Evolutionary conservation across 1,140 invertebrate genomes (phyloP).

Genomic region (Zaprionus nigranus): DNA sequence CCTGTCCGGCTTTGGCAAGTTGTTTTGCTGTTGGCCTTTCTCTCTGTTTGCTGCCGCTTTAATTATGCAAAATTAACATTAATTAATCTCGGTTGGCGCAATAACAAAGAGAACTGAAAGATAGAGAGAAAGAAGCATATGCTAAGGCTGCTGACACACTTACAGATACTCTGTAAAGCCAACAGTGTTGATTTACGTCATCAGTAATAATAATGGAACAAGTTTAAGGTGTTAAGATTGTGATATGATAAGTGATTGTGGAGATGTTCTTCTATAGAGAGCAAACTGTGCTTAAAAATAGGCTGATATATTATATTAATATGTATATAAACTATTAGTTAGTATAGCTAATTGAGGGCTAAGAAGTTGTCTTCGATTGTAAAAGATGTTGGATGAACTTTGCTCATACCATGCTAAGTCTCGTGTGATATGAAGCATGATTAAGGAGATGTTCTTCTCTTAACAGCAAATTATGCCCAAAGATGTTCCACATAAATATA

Average conservation of each 20-base stretch:
- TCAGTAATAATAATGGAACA: no score
- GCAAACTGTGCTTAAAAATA: no score
- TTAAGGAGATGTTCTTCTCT: no score
- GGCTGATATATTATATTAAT: background rate
- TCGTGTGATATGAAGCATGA: no score
- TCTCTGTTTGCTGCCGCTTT: conserved; percentile 48
- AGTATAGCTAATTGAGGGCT: no score
- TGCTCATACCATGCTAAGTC: no score
- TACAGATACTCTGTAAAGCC: background rate
- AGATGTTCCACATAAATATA: no score
- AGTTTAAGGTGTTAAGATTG: background rate
- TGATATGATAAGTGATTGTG: background rate
- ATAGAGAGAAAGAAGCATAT: conserved; percentile 30
- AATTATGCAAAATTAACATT: conserved; percentile 82
- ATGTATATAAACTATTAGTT: no score
- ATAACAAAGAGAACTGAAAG: conserved; percentile 49
- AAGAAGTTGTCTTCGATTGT: no score
- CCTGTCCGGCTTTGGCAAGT: conserved; percentile 27
- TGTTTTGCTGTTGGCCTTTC: conserved; percentile 47
- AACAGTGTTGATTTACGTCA: background rate
- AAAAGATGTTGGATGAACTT: no score
- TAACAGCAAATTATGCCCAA: no score
- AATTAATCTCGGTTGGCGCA: conserved; percentile 71
- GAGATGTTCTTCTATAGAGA: background rate
- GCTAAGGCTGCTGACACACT: background rate